These are phyloP conservation scores for Ctenosaura bakeri DNA, from an alignment of 2,797 vertebrate genomes.

Conservation along the genomic window DNA sequence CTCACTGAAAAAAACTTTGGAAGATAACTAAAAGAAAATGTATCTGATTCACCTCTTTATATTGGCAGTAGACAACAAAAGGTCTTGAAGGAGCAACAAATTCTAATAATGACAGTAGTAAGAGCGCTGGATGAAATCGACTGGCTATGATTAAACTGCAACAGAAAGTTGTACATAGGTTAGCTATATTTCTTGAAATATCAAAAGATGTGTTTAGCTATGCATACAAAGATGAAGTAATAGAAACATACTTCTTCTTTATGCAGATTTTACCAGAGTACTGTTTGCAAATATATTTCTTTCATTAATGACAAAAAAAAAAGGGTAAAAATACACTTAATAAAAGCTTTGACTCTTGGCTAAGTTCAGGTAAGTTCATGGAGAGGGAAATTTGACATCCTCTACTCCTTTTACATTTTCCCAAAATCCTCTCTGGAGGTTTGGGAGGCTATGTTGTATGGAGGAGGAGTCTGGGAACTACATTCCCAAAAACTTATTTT, in stretches of 20 bases:
- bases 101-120: slow-evolving; percentile 88
- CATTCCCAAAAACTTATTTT: background rate
- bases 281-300: background rate
- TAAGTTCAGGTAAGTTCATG: background rate
- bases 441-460: too few relatives aligned
- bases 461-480: too few relatives aligned
- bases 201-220: background rate
- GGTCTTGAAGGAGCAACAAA: slow-evolving; percentile 96
- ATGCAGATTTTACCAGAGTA: background rate
- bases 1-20: background rate
- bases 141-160: slow-evolving; percentile 94
- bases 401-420: too few relatives aligned
- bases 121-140: slow-evolving; percentile 90
- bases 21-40: slow-evolving; percentile 16
- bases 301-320: background rate
- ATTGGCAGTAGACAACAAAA: slow-evolving; percentile 95
- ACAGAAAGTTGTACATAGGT: slow-evolving; percentile 60
- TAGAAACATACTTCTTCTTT: background rate
- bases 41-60: slow-evolving; percentile 90
- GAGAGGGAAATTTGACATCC: background rate
- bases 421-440: background rate
- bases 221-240: background rate
- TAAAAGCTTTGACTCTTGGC: background rate
- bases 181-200: slow-evolving; percentile 24
- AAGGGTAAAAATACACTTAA: background rate